Percentiles rank a stretch among this genome's conserved stretches.
These are phyloP conservation scores for Pandion haliaetus DNA, from an alignment of 2,113 vertebrate genomes.

Conservation along the genomic window DNA sequence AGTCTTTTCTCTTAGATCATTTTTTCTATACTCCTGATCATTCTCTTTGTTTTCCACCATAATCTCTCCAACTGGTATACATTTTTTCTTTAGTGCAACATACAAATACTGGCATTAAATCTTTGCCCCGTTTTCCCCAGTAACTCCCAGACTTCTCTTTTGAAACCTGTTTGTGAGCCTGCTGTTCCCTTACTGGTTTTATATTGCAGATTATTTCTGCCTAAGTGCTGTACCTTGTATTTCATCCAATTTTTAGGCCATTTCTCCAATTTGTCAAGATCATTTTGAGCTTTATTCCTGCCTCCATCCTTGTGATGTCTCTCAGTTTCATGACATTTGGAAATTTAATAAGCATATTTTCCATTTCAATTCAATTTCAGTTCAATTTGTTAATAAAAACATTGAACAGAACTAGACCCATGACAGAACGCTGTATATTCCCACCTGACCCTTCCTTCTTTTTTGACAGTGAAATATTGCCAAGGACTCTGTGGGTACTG, in stretches of 20 bases:
- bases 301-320: neutral
- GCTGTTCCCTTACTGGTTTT: neutral
- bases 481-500: neutral
- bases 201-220: neutral
- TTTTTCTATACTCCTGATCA: neutral
- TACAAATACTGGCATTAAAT: neutral
- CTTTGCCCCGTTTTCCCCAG: neutral
- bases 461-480: slow-evolving; percentile 9
- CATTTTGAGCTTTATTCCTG: neutral
- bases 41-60: neutral
- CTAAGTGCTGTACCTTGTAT: neutral
- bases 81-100: neutral
- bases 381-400: slow-evolving; percentile 57
- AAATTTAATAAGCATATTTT: slow-evolving; percentile 29
- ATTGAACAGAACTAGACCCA: neutral
- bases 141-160: neutral
- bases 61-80: neutral
- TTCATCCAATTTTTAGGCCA: slow-evolving; percentile 23
- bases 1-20: neutral
- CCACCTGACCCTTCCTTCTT: neutral
- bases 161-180: neutral
- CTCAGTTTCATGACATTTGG: neutral
- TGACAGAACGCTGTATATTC: neutral
- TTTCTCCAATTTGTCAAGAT: slow-evolving; percentile 11
- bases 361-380: slow-evolving; percentile 31